phyloP scores from a whole-genome alignment of 2,888 invertebrate genomes.

The Chironomus tentans region DNA sequence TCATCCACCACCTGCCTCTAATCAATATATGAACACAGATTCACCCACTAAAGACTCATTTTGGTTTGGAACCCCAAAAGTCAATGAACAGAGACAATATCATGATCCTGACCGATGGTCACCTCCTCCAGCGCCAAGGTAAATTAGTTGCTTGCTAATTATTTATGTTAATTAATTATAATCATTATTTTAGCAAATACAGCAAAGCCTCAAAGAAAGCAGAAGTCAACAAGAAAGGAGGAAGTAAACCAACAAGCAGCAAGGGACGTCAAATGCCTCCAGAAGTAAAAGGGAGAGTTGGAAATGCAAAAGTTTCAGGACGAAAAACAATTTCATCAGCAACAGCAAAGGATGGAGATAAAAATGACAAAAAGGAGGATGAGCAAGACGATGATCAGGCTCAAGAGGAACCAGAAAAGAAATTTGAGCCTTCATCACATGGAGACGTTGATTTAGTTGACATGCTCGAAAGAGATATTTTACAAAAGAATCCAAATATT shows the following conservation, averaged over 20 bases:
- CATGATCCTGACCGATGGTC: slow-evolving; percentile 74
- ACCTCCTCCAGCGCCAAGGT: slow-evolving; percentile 61
- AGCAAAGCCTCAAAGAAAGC: not conserved
- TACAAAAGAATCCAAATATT: slow-evolving; percentile 94
- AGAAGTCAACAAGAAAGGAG: not conserved
- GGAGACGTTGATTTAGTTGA: slow-evolving; percentile 90
- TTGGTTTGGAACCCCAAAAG: slow-evolving; percentile 34
- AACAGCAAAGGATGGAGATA: slow-evolving; percentile 35
- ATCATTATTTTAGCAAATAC: too few species aligned
- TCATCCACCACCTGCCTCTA: not conserved
- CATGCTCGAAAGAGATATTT: slow-evolving; percentile 88
- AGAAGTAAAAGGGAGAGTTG: slow-evolving; percentile 16
- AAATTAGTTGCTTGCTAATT: not conserved
- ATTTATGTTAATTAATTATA: not conserved
- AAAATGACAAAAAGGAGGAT: slow-evolving; percentile 52
- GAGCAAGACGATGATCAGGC: slow-evolving; percentile 54
- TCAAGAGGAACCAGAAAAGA: slow-evolving; percentile 58
- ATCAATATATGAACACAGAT: slow-evolving; percentile 37
- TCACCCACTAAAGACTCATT: slow-evolving; percentile 53
- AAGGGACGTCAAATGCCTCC: slow-evolving; percentile 11
- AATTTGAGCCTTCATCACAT: slow-evolving; percentile 70
- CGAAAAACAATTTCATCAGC: slow-evolving; percentile 7
- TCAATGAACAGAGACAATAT: slow-evolving; percentile 47
- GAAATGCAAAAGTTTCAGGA: slow-evolving; percentile 17
- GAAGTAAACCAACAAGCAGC: slow-evolving; percentile 21